Conservation (phyloP, 2,113 vertebrate species). For the Fukomys damarensis region DNA sequence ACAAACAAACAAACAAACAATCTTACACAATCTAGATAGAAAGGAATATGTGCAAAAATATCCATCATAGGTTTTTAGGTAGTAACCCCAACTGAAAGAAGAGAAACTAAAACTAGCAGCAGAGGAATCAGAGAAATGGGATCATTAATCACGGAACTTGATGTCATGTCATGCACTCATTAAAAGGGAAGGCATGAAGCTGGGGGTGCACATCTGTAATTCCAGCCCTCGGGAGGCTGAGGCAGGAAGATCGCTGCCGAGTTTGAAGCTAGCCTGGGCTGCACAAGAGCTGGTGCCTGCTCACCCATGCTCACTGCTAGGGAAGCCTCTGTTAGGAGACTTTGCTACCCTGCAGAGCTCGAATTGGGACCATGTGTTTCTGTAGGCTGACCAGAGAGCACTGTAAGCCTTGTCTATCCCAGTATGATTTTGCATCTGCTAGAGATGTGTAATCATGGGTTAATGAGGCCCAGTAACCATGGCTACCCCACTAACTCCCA, state of each 20-base stretch:
- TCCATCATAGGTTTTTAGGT: not conserved
- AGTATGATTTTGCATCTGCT: not conserved
- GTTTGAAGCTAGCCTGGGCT: not conserved
- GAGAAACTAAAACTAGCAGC: not conserved
- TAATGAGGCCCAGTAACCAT: not conserved
- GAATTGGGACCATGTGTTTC: not conserved
- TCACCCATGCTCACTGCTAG: not conserved
- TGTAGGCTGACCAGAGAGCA: not conserved
- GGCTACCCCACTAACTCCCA: not conserved
- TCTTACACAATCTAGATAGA: not conserved
- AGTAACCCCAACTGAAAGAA: constrained; percentile 19
- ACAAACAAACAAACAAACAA: too few species aligned
- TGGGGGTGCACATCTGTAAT: not conserved
- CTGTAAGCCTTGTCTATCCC: not conserved
- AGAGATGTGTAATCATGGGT: not conserved
- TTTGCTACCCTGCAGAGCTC: not conserved
- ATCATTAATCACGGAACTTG: not conserved
- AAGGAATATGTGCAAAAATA: not conserved
- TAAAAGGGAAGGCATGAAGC: not conserved
- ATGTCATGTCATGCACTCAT: not conserved
- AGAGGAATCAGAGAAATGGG: not conserved
- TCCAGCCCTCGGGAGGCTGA: not conserved
- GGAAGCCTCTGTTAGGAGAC: not conserved
- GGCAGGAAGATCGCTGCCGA: not conserved
- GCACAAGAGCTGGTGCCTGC: not conserved